Percentiles rank a stretch among this genome's conserved stretches.
phyloP scores from a whole-genome alignment of 2,113 vertebrate genomes.

The Leptobrachium leishanense region DNA sequence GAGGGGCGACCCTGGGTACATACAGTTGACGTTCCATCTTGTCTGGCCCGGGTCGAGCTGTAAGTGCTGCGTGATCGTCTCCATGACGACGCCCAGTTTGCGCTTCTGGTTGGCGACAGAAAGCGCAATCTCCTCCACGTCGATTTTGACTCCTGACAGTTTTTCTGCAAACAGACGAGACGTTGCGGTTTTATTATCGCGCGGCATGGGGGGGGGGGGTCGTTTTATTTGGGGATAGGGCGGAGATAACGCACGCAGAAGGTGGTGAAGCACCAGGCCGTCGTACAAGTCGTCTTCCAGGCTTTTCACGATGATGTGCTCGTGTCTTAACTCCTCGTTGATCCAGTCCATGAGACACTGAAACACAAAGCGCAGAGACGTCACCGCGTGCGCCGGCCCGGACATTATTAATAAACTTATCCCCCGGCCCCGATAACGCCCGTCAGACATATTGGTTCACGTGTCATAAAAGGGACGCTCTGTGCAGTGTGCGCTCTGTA shows the following conservation, averaged over 20 bases:
- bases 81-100: slow-evolving; percentile 77
- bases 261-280: slow-evolving; percentile 89
- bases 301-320: slow-evolving; percentile 86
- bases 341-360: slow-evolving; percentile 85
- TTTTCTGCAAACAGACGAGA: slow-evolving; percentile 62
- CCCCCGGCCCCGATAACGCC: too few relatives aligned
- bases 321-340: slow-evolving; percentile 75
- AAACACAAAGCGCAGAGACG: not conserved
- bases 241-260: slow-evolving; percentile 75
- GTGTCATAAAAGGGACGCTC: too few relatives aligned
- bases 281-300: slow-evolving; percentile 91
- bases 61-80: slow-evolving; percentile 69
- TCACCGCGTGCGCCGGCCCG: too few relatives aligned
- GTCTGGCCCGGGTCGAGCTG: slow-evolving; percentile 59
- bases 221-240: too few relatives aligned
- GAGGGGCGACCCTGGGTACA: slow-evolving; percentile 52
- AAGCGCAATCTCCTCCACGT: slow-evolving; percentile 80
- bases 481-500: too few relatives aligned
- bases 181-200: too few relatives aligned
- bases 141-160: slow-evolving; percentile 67
- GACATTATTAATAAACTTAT: too few relatives aligned
- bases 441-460: too few relatives aligned
- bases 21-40: slow-evolving; percentile 84
- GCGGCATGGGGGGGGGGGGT: too few relatives aligned
- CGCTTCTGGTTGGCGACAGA: slow-evolving; percentile 72